phyloP scores from a whole-genome alignment of 2,113 vertebrate genomes.

The Strix aluco region DNA sequence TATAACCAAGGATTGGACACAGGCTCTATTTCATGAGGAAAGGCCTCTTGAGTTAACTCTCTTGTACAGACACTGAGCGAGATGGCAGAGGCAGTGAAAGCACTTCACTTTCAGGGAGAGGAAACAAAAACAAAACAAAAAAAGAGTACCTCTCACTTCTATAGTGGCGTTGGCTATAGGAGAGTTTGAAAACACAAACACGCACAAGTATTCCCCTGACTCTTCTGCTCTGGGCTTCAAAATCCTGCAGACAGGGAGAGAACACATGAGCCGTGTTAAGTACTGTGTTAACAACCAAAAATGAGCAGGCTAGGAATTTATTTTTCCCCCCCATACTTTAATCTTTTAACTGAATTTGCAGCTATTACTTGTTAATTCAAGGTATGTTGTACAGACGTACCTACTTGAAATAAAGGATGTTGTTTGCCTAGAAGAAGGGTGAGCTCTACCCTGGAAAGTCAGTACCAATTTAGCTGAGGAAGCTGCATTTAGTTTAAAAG shows the following conservation, averaged over 20 bases:
- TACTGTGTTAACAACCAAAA: background rate
- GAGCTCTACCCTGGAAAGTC: background rate
- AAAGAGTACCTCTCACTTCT: slow-evolving; percentile 92
- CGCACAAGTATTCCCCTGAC: slow-evolving; percentile 95
- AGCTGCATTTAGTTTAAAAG: background rate
- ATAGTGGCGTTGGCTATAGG: slow-evolving; percentile 95
- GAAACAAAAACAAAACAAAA: background rate
- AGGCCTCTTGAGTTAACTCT: background rate
- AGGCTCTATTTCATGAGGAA: background rate
- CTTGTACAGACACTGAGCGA: rapidly evolving
- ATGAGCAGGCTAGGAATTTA: background rate
- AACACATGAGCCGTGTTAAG: background rate
- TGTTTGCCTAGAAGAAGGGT: background rate
- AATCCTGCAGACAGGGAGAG: slow-evolving; percentile 81
- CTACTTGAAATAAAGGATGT: background rate
- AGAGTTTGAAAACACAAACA: slow-evolving; percentile 87
- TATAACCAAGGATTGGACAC: background rate
- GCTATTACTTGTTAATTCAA: background rate
- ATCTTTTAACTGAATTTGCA: background rate
- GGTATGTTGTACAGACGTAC: background rate
- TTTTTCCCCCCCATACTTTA: background rate
- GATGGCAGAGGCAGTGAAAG: background rate
- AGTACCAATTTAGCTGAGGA: background rate
- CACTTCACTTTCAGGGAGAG: background rate
- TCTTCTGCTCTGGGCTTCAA: slow-evolving; percentile 89